Conservation (phyloP, 2,113 vertebrate species). For the Octodon degus region DNA sequence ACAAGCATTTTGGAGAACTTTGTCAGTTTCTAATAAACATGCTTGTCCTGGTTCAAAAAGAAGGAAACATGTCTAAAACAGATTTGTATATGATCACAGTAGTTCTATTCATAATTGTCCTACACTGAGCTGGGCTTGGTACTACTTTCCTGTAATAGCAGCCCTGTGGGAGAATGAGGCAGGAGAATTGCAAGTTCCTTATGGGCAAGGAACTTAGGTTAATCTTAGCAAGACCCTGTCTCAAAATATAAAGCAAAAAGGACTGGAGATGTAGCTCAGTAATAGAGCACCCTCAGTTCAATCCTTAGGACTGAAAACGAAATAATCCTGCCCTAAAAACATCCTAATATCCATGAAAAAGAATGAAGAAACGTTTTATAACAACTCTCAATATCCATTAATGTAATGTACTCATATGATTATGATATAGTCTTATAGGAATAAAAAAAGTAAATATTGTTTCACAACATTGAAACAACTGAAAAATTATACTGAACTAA, state of each 20-base stretch:
- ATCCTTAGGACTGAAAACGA: not conserved
- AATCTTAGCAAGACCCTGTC: no score
- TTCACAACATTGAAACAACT: not conserved
- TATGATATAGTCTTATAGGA: not conserved
- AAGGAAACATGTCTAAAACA: not conserved
- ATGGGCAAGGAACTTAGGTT: no score
- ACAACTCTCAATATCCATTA: not conserved
- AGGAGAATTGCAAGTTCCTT: no score
- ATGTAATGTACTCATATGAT: no score
- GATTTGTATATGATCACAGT: not conserved
- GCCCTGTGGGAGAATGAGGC: no score
- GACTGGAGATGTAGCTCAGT: no score
- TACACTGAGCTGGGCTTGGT: not conserved
- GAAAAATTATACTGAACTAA: not conserved
- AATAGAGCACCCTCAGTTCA: no score
- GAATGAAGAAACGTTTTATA: not conserved
- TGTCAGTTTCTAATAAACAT: constrained; percentile 1
- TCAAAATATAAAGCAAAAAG: no score
- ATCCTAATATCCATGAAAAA: not conserved
- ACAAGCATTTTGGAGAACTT: not conserved
- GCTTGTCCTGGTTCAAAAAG: not conserved
- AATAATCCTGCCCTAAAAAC: not conserved
- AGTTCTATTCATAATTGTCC: not conserved
- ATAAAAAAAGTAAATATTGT: constrained; percentile 26
- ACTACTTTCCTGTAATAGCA: not conserved